A percentile compares a stretch with the other conserved stretches of the same genome.
phyloP scores from a whole-genome alignment of 1,140 invertebrate species.

The Trachymyrmex cornetzi region DNA sequence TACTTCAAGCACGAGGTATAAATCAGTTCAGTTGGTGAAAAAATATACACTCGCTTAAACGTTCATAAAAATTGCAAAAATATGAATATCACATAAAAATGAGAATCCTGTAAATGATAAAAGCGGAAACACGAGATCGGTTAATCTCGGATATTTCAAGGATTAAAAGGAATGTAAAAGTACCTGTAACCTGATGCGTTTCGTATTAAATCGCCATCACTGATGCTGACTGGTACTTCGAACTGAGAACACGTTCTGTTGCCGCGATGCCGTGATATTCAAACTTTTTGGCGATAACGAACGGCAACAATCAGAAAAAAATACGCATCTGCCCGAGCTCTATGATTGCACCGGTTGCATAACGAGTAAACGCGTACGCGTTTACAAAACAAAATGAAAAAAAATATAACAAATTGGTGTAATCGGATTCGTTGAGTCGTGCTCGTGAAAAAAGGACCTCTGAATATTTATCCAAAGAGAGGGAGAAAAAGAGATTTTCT shows the following conservation, averaged over 20 bases:
- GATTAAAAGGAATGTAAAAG: slow-evolving; percentile 31
- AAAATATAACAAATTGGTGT: not conserved
- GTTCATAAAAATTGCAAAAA: not conserved
- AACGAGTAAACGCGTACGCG: not conserved
- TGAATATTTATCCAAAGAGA: not conserved
- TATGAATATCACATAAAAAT: not conserved
- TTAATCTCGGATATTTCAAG: slow-evolving; percentile 14
- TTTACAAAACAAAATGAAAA: slow-evolving; percentile 1
- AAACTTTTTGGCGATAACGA: slow-evolving; percentile 38
- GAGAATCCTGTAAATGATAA: not conserved
- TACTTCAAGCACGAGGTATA: not conserved
- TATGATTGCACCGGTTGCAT: not conserved
- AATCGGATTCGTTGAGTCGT: slow-evolving; percentile 40
- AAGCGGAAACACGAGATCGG: not conserved
- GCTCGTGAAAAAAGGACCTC: not conserved
- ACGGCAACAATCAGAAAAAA: not conserved
- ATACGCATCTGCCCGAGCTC: not conserved
- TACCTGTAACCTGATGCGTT: slow-evolving; percentile 21
- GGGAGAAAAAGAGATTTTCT: slow-evolving; percentile 52
- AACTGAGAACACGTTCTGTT: not conserved
- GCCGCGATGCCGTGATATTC: not conserved
- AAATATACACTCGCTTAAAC: not conserved
- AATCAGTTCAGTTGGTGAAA: not conserved
- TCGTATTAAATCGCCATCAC: slow-evolving; percentile 28
- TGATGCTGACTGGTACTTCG: not conserved